Percentiles rank a stretch among this genome's conserved stretches.
These are phyloP conservation scores for Tetragonisca angustula DNA, from an alignment of 2,888 invertebrate species.

Conservation along the genomic window DNA sequence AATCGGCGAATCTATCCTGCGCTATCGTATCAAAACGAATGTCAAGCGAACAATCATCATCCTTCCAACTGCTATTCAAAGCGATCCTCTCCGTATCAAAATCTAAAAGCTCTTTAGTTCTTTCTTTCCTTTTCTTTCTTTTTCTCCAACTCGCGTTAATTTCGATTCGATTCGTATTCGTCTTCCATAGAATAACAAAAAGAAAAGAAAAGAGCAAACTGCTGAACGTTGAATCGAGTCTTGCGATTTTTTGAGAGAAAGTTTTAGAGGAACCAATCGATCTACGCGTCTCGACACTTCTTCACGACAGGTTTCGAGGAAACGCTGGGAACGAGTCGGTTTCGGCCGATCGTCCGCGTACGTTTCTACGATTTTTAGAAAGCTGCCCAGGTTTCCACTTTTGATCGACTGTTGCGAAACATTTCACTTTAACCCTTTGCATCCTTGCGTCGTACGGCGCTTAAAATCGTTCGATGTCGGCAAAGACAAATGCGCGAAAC, in stretches of 20 bases:
- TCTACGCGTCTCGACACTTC: not conserved
- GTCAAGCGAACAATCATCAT: constrained; percentile 13
- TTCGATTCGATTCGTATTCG: not conserved
- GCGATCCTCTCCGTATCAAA: not conserved
- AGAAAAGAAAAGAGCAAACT: no score
- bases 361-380: constrained; percentile 6
- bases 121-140: not conserved
- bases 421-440: no score
- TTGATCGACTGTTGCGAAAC: no score
- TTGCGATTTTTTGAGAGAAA: not conserved
- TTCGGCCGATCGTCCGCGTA: constrained; percentile 2
- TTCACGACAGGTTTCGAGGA: not conserved
- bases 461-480: no score
- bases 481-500: no score
- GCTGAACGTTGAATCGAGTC: constrained; percentile 1
- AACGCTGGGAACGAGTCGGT: not conserved
- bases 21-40: constrained; percentile 25
- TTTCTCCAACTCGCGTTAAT: not conserved
- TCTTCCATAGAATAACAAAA: not conserved
- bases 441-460: no score
- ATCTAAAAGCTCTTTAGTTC: not conserved
- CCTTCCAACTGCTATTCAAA: constrained; percentile 15
- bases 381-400: not conserved
- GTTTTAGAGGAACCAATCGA: not conserved
- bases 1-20: constrained; percentile 19